These are phyloP conservation scores for Leucania comma DNA, from an alignment of 2,888 invertebrate genomes.

Conservation along the genomic window DNA sequence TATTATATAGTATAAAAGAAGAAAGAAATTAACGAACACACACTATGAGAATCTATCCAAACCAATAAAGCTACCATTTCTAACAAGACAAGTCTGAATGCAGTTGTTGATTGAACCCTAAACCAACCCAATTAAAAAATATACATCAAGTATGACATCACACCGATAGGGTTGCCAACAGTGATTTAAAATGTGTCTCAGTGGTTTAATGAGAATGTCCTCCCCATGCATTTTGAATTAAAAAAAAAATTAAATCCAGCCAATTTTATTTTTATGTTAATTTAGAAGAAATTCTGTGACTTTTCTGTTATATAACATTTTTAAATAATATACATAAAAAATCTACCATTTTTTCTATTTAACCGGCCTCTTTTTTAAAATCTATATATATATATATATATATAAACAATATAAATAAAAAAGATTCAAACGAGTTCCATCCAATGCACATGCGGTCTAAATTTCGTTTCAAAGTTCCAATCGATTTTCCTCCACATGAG, in stretches of 20 bases:
- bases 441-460: neutral
- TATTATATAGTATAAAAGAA: constrained; percentile 12
- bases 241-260: neutral
- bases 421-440: neutral
- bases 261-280: neutral
- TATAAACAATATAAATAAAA: neutral
- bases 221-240: neutral
- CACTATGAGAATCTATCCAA: constrained; percentile 22
- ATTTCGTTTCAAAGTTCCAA: neutral
- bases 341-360: neutral
- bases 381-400: too few relatives aligned
- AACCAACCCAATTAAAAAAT: constrained; percentile 62
- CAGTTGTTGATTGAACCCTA: constrained; percentile 54
- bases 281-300: neutral
- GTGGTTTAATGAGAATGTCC: neutral
- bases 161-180: constrained; percentile 63
- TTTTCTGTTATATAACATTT: neutral
- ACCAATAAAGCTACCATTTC: constrained; percentile 38
- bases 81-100: constrained; percentile 57
- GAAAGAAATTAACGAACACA: constrained; percentile 14
- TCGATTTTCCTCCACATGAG: neutral
- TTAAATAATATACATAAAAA: neutral
- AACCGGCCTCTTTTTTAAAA: too few relatives aligned
- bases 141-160: constrained; percentile 61
- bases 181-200: constrained; percentile 17